Percentiles rank a stretch among this genome's conserved stretches.
These are phyloP conservation scores for Ptilonorhynchus violaceus DNA, from an alignment of 2,113 vertebrate genomes.

Conservation along the genomic window DNA sequence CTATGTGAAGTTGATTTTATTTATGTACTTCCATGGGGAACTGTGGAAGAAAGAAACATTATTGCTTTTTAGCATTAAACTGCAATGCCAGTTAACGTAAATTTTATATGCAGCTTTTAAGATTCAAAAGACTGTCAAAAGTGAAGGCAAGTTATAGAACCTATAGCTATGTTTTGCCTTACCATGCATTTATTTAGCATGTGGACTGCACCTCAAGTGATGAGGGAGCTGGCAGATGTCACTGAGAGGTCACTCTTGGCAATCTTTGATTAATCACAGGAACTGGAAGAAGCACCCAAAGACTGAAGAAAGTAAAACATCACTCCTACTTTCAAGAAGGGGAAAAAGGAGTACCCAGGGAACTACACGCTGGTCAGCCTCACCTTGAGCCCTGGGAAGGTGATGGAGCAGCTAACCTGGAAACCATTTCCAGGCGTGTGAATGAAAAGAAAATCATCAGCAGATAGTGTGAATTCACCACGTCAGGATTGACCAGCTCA, in stretches of 20 bases:
- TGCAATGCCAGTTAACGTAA: background rate
- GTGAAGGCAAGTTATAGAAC: background rate
- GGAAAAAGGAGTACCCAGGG: background rate
- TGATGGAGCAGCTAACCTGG: background rate
- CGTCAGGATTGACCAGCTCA: background rate
- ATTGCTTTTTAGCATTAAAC: background rate
- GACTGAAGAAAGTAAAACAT: background rate
- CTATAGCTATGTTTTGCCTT: background rate
- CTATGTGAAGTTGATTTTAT: background rate
- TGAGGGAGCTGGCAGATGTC: background rate
- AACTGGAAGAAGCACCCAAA: background rate
- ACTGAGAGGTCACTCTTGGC: background rate
- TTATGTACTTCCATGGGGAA: background rate
- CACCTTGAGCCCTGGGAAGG: background rate
- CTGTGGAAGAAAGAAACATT: background rate
- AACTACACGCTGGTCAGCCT: background rate
- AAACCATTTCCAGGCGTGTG: background rate
- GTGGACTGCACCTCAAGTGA: background rate
- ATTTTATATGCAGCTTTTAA: background rate
- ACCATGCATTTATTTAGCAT: background rate
- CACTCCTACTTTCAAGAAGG: background rate
- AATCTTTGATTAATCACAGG: background rate
- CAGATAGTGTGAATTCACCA: background rate
- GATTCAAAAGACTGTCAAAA: background rate
- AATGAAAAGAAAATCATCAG: background rate